Evolutionary conservation across 2,113 vertebrate genomes (phyloP).

Genomic region (Lophura nycthemera): DNA sequence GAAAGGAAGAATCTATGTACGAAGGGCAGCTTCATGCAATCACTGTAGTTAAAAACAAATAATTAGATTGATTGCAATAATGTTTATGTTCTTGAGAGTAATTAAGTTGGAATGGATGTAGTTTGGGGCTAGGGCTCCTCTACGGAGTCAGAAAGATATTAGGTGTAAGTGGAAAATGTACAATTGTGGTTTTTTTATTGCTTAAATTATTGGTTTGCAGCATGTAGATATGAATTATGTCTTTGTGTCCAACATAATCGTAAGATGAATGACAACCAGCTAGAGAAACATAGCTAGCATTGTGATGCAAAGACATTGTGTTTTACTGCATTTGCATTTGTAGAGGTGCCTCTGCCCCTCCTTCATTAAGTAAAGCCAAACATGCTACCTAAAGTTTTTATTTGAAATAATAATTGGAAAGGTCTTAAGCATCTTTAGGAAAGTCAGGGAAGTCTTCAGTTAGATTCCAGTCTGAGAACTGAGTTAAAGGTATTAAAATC

Average conservation of each 20-base stretch:
- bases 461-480: not conserved
- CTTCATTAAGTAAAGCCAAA: not conserved
- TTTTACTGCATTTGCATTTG: not conserved
- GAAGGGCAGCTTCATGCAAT: not conserved
- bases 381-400: not conserved
- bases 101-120: not conserved
- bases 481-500: not conserved
- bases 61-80: slow-evolving; percentile 24
- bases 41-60: slow-evolving; percentile 8
- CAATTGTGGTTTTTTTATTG: not conserved
- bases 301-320: not conserved
- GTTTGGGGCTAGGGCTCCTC: not conserved
- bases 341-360: not conserved
- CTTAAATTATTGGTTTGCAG: not conserved
- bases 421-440: not conserved
- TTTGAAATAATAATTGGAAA: not conserved
- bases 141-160: not conserved
- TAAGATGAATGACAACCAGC: not conserved
- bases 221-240: not conserved
- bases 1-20: not conserved
- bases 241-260: not conserved
- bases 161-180: not conserved
- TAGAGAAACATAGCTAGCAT: not conserved
- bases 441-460: not conserved
- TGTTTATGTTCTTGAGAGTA: not conserved